Conservation (phyloP, 2,888 invertebrate genomes). For the Philereme vetulata region DNA sequence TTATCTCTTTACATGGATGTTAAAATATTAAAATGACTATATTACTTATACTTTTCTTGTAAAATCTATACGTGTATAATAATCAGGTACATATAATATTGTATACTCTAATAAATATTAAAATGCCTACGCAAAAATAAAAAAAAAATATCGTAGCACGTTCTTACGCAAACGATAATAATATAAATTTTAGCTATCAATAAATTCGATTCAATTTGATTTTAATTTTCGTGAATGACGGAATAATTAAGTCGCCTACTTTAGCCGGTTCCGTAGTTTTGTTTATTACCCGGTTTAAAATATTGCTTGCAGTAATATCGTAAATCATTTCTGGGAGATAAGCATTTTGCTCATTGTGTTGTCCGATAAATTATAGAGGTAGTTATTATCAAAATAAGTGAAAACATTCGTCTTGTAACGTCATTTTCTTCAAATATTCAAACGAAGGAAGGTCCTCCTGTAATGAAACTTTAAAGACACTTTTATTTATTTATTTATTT, state of each 20-base stretch:
- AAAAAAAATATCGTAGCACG: background rate
- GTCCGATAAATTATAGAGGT: conserved; percentile 43
- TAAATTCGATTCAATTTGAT: conserved; percentile 62
- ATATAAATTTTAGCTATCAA: conserved; percentile 51
- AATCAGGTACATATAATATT: no score
- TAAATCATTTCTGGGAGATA: conserved; percentile 67
- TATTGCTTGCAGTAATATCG: conserved; percentile 55
- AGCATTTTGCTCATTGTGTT: conserved; percentile 55
- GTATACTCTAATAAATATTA: no score
- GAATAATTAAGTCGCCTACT: conserved; percentile 68
- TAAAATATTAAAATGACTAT: no score
- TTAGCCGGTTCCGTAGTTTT: conserved; percentile 54
- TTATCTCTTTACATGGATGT: background rate
- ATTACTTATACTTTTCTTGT: no score
- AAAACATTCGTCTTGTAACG: conserved; percentile 8
- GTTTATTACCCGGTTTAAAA: conserved; percentile 64
- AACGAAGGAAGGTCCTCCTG: background rate
- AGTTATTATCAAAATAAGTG: conserved; percentile 27
- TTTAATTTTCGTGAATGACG: conserved; percentile 58
- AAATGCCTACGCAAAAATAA: background rate
- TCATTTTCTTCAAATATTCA: conserved; percentile 26
- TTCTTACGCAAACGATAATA: conserved; percentile 26
- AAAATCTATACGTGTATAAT: no score
- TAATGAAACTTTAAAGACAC: no score
- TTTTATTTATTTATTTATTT: no score